These are phyloP conservation scores for Xanthorhoe designata DNA, from an alignment of 2,888 invertebrate genomes.

Conservation along the genomic window DNA sequence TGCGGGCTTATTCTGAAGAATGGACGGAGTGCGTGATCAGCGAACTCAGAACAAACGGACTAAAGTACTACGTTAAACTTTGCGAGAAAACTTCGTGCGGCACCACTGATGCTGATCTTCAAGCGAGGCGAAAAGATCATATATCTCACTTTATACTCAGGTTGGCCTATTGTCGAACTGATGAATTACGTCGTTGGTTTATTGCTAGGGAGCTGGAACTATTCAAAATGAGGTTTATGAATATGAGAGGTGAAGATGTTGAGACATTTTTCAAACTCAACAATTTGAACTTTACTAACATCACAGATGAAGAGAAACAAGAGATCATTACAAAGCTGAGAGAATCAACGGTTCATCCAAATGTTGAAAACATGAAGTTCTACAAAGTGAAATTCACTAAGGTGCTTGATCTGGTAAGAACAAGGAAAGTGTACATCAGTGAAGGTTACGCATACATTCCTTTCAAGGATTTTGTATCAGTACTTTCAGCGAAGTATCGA, in stretches of 20 bases:
- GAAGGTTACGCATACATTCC: conserved; percentile 95
- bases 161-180: conserved; percentile 95
- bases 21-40: conserved; percentile 87
- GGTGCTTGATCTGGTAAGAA: conserved; percentile 93
- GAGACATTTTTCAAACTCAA: conserved; percentile 88
- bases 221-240: conserved; percentile 92
- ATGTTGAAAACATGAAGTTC: conserved; percentile 88
- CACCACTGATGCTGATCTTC: conserved; percentile 86
- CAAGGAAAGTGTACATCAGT: conserved; percentile 91
- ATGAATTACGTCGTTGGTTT: conserved; percentile 95
- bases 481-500: conserved; percentile 92
- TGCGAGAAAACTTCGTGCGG: conserved; percentile 84
- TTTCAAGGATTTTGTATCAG: conserved; percentile 92
- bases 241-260: conserved; percentile 87
- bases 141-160: conserved; percentile 97
- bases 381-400: conserved; percentile 94
- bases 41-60: conserved; percentile 88
- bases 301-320: conserved; percentile 89
- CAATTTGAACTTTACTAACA: conserved; percentile 88
- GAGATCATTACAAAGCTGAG: conserved; percentile 86
- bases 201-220: conserved; percentile 94
- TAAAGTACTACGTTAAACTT: conserved; percentile 87
- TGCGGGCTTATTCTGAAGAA: conserved; percentile 87
- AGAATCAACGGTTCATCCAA: conserved; percentile 86
- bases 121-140: conserved; percentile 91